Conservation (phyloP, 2,113 vertebrate genomes). For the Mesoclemmys tuberculata region DNA sequence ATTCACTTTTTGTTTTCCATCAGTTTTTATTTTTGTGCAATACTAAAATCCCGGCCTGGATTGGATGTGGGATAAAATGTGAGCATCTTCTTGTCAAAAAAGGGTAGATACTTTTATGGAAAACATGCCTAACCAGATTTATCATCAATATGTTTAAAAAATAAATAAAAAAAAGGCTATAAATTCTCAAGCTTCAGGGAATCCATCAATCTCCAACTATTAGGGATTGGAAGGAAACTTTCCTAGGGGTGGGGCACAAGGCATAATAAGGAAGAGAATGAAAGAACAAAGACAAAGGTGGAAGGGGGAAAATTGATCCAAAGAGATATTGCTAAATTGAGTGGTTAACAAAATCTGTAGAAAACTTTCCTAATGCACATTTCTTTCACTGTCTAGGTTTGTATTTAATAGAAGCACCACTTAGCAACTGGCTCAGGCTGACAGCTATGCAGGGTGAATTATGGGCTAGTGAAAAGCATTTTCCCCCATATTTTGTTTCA, state of each 20-base stretch:
- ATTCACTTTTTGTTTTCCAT: neutral
- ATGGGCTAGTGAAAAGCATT: neutral
- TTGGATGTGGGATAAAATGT: neutral
- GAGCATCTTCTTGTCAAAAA: neutral
- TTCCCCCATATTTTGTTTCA: neutral
- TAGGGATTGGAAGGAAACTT: neutral
- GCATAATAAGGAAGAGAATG: neutral
- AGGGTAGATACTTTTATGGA: neutral
- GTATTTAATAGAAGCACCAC: neutral
- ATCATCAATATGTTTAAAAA: neutral
- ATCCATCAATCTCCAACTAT: neutral
- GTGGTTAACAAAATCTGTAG: neutral
- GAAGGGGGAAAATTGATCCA: neutral
- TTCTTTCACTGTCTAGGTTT: neutral
- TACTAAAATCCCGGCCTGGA: neutral
- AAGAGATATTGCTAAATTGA: neutral
- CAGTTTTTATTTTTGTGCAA: neutral
- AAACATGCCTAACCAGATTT: neutral
- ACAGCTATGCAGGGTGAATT: neutral
- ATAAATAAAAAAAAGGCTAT: neutral
- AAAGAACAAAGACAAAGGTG: neutral
- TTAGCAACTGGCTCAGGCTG: neutral
- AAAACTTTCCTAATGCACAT: neutral
- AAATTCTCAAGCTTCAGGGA: neutral
- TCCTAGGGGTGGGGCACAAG: neutral